A percentile compares a stretch with the other conserved stretches of the same genome.
Conservation (phyloP, 2,113 vertebrate genomes). For the Acanthisitta chloris region DNA sequence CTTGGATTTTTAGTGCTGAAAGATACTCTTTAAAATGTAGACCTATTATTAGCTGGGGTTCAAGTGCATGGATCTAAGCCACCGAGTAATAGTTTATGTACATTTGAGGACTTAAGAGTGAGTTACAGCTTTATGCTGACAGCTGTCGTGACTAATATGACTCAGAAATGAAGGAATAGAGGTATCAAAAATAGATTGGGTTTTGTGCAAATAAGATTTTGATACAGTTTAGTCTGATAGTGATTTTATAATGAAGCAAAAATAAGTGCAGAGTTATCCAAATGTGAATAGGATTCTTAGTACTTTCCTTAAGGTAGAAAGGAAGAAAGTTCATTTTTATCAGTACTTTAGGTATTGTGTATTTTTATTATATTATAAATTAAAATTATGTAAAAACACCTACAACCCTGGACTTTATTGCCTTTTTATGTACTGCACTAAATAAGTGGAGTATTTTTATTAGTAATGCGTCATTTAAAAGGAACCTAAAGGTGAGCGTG, state of each 20-base stretch:
- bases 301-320: not conserved
- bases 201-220: not conserved
- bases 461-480: not conserved
- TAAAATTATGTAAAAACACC: conserved; percentile 29
- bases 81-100: not conserved
- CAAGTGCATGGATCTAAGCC: not conserved
- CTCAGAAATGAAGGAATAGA: not conserved
- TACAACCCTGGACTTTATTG: not conserved
- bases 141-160: not conserved
- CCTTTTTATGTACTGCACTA: conserved; percentile 16
- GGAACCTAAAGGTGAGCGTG: not conserved
- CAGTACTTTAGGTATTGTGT: not conserved
- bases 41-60: not conserved
- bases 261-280: not conserved
- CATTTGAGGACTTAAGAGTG: not conserved
- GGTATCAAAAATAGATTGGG: not conserved
- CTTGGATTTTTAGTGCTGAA: not conserved
- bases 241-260: not conserved
- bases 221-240: not conserved
- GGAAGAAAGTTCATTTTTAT: not conserved
- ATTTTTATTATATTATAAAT: conserved; percentile 43
- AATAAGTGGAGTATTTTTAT: conserved; percentile 35
- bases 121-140: not conserved
- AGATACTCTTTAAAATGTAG: not conserved
- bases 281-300: not conserved